A percentile compares a stretch with the other conserved stretches of the same genome.
These are phyloP conservation scores for Bugulina stolonifera DNA, from an alignment of 2,888 invertebrate genomes.

Conservation along the genomic window DNA sequence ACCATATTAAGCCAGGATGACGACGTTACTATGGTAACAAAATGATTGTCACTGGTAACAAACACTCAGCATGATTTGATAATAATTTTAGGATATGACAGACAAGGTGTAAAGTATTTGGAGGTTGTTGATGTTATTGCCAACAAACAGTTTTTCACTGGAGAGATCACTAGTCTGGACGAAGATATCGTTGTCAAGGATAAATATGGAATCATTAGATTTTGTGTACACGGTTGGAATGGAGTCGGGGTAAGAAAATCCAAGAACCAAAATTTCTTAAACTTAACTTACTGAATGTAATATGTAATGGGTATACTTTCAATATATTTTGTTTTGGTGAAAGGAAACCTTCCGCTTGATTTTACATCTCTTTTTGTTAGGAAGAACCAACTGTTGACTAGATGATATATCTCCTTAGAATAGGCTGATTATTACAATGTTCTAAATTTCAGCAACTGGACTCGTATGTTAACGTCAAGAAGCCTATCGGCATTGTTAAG, in stretches of 20 bases:
- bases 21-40: too few species aligned
- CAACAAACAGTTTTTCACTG: constrained; percentile 24
- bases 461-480: not conserved
- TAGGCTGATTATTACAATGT: too few species aligned
- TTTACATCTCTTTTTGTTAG: too few species aligned
- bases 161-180: not conserved
- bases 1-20: too few species aligned
- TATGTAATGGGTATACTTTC: too few species aligned
- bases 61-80: too few species aligned
- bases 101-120: constrained; percentile 18
- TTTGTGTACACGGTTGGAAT: constrained; percentile 21
- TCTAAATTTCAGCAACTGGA: constrained; percentile 19
- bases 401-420: too few species aligned
- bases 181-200: constrained; percentile 19
- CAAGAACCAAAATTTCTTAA: not conserved
- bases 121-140: not conserved
- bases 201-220: constrained; percentile 18
- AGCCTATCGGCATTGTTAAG: constrained; percentile 7
- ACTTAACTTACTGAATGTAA: not conserved
- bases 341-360: too few species aligned
- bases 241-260: not conserved
- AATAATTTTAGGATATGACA: not conserved
- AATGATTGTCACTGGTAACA: too few species aligned
- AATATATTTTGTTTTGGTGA: too few species aligned
- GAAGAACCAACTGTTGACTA: too few species aligned